Conservation (phyloP, 1,140 invertebrate species). For the Heliconius hermathena region DNA sequence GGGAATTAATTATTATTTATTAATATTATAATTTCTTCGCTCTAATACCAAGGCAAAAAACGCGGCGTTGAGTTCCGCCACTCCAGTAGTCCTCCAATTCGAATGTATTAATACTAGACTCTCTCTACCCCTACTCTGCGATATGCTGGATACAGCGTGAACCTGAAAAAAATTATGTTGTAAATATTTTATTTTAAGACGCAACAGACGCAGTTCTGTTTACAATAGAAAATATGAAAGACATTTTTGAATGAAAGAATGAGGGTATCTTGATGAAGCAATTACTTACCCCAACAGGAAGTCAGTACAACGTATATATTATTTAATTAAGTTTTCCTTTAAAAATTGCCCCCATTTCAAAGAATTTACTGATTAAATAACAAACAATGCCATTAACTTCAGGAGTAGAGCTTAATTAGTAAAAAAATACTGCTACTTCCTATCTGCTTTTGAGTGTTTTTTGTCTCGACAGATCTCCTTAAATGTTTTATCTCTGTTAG, state of each 20-base stretch:
- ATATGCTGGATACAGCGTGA: too few relatives aligned
- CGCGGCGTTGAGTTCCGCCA: too few relatives aligned
- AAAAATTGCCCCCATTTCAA: conserved; percentile 2
- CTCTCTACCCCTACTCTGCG: too few relatives aligned
- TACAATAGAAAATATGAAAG: not conserved
- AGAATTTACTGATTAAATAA: conserved; percentile 13
- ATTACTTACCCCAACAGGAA: conserved; percentile 10
- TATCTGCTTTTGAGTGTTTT: not conserved
- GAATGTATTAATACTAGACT: too few relatives aligned
- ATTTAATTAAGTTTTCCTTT: conserved; percentile 7
- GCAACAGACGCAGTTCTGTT: too few relatives aligned
- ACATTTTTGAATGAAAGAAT: not conserved
- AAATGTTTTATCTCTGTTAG: not conserved
- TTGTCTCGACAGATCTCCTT: conserved; percentile 2
- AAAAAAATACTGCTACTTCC: not conserved
- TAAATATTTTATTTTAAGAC: too few relatives aligned
- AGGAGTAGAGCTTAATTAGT: conserved; percentile 18
- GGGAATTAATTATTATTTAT: too few relatives aligned
- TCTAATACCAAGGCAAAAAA: too few relatives aligned
- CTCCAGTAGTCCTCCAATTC: too few relatives aligned
- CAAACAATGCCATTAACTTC: conserved; percentile 2
- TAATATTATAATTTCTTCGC: too few relatives aligned
- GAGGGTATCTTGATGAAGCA: conserved; percentile 10
- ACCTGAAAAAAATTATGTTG: too few relatives aligned
- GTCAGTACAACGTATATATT: not conserved